Conservation (phyloP, 2,113 vertebrate species). For the Dascyllus trimaculatus region DNA sequence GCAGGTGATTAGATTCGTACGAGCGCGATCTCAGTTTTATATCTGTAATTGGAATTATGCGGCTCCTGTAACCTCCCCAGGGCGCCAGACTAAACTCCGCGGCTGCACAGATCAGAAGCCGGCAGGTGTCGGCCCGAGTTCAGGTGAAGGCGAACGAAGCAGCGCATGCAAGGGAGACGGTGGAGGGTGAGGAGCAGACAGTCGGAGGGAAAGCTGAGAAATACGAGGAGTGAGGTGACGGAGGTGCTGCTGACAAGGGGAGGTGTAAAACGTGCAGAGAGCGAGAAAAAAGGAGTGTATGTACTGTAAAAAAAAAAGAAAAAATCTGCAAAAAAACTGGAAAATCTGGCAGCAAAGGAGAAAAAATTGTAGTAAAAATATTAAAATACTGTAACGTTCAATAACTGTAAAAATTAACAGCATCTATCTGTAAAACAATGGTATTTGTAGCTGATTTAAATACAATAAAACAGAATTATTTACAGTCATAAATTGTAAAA, state of each 20-base stretch:
- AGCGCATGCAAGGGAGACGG: no score
- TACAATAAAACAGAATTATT: no score
- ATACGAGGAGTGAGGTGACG: neutral
- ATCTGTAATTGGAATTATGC: slow-evolving; percentile 31
- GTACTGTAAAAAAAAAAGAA: no score
- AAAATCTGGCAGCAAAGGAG: no score
- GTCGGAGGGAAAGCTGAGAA: neutral
- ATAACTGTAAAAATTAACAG: no score
- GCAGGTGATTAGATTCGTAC: slow-evolving; percentile 34
- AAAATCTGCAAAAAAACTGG: no score
- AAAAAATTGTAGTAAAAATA: no score
- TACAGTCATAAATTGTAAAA: no score
- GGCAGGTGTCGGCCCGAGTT: slow-evolving; percentile 44
- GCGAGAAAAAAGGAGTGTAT: no score
- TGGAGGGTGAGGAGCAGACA: slow-evolving; percentile 24
- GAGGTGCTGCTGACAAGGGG: neutral
- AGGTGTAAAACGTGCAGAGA: neutral
- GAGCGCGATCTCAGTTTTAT: slow-evolving; percentile 18
- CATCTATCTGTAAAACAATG: no score
- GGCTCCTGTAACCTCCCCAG: slow-evolving; percentile 19
- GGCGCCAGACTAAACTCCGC: slow-evolving; percentile 23
- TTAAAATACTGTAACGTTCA: no score
- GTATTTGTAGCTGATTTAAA: no score
- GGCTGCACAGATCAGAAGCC: slow-evolving; percentile 37
- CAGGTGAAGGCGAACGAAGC: slow-evolving; percentile 66